phyloP scores from a whole-genome alignment of 2,113 vertebrate species.

The Alligator sinensis region DNA sequence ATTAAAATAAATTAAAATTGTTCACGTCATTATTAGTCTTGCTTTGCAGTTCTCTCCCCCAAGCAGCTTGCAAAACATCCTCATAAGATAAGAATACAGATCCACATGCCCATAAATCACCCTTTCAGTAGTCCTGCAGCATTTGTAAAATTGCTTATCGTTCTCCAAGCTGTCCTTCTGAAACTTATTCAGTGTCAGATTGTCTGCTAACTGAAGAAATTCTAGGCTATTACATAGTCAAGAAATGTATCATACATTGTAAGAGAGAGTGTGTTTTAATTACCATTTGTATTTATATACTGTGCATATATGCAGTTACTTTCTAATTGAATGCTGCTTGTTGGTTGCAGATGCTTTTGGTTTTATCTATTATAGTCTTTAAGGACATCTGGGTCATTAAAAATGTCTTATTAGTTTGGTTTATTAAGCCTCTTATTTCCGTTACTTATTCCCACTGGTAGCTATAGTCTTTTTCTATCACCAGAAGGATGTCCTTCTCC shows the following conservation, averaged over 20 bases:
- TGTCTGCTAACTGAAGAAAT: background rate
- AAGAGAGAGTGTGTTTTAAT: background rate
- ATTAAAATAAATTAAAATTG: background rate
- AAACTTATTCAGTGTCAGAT: background rate
- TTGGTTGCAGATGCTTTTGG: background rate
- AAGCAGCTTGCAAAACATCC: background rate
- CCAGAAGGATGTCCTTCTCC: conserved; percentile 61
- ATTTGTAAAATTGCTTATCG: background rate
- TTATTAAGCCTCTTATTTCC: conserved; percentile 70
- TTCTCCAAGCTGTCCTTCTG: conserved; percentile 5
- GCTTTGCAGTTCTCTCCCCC: background rate
- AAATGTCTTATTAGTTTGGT: conserved; percentile 36
- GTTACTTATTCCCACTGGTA: conserved; percentile 45
- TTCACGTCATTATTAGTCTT: background rate
- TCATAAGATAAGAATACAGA: background rate
- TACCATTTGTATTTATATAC: background rate
- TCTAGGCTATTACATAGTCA: background rate
- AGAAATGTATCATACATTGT: background rate
- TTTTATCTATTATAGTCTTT: conserved; percentile 20
- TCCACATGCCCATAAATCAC: background rate
- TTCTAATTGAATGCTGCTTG: background rate
- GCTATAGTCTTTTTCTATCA: conserved; percentile 25
- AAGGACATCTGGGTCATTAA: background rate
- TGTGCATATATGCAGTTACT: conserved; percentile 15
- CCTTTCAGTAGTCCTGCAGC: background rate